phyloP scores from a whole-genome alignment of 2,797 vertebrate genomes.

The Erethizon dorsatum region DNA sequence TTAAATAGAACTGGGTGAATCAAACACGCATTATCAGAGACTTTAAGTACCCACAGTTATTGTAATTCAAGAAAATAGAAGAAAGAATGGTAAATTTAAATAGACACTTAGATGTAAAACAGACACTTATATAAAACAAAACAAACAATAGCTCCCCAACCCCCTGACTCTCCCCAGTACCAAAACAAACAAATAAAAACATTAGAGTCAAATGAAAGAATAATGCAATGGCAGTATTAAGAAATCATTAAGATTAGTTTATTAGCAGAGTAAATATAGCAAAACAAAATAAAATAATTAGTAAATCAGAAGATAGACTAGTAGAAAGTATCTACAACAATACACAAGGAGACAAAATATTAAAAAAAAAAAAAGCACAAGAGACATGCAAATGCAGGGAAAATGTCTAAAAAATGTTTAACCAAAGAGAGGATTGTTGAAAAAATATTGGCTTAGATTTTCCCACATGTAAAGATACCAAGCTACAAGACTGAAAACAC shows the following conservation, averaged over 20 bases:
- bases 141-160: not conserved
- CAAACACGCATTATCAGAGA: not conserved
- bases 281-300: not conserved
- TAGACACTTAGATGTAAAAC: not conserved
- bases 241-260: not conserved
- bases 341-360: not conserved
- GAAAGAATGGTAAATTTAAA: conserved; percentile 19
- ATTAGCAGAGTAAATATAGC: not conserved
- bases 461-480: not conserved
- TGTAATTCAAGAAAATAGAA: conserved; percentile 31
- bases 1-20: not conserved
- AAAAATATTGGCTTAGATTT: conserved; percentile 14
- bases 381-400: not conserved
- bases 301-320: not conserved
- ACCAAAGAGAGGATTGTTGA: not conserved
- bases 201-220: not conserved
- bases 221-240: not conserved
- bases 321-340: not conserved
- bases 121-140: not conserved
- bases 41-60: not conserved
- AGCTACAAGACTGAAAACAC: not conserved
- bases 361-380: not conserved
- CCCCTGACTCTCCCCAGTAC: not conserved
- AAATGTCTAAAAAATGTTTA: not conserved
- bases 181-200: not conserved